phyloP scores from a whole-genome alignment of 2,797 vertebrate genomes.

The Acanthurus leucopareius region DNA sequence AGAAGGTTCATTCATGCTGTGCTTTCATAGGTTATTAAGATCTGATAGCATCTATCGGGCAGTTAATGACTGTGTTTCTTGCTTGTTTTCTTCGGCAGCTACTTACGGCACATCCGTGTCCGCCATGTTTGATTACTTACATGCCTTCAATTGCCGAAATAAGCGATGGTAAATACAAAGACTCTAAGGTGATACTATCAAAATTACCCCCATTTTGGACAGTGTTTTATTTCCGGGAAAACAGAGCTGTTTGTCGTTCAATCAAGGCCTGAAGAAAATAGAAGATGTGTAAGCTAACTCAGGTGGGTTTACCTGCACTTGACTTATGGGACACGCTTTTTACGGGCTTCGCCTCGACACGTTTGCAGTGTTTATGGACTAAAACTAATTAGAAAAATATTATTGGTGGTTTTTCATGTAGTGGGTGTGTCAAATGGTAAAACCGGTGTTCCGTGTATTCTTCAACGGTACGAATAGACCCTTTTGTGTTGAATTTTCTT shows the following conservation, averaged over 20 bases:
- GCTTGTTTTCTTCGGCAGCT: slow-evolving; percentile 64
- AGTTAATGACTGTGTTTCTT: slow-evolving; percentile 64
- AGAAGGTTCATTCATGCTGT: slow-evolving; percentile 93
- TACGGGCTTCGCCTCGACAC: no score
- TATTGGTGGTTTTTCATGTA: no score
- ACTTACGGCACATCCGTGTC: slow-evolving; percentile 95
- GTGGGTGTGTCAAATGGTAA: no score
- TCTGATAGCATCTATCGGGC: slow-evolving; percentile 69
- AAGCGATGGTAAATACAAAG: slow-evolving; percentile 1
- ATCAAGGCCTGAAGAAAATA: fast-evolving
- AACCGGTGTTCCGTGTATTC: no score
- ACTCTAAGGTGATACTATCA: fast-evolving
- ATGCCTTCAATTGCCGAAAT: slow-evolving; percentile 30
- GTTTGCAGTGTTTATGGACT: no score
- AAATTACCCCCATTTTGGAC: not conserved
- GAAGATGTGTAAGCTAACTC: not conserved
- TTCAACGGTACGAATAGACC: no score
- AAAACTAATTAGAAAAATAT: no score
- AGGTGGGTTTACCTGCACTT: no score
- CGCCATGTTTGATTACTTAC: slow-evolving; percentile 88
- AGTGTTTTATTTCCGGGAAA: fast-evolving
- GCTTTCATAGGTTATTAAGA: slow-evolving; percentile 68
- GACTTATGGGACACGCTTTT: no score
- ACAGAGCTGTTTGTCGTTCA: fast-evolving
- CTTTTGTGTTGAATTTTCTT: no score